Evolutionary conservation across 2,888 invertebrate genomes (phyloP), one percentile per base, ranked within the genome.

Genomic region (Melinaea marsaeus): DNA sequence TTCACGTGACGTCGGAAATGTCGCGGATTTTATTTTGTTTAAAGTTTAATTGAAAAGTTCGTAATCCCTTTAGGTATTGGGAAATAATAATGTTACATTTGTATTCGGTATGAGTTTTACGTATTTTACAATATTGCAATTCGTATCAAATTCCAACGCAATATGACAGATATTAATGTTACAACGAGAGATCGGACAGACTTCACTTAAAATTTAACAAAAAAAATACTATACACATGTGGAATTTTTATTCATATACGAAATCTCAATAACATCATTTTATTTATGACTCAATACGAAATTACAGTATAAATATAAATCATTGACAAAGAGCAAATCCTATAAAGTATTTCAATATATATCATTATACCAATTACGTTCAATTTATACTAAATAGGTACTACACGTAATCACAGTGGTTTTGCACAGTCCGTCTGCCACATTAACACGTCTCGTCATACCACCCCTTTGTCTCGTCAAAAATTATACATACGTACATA

Each of bases 381-480:
- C 51, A 48, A 59, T 48, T 37, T 51, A 37, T 35, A 51, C 7
- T 51, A 51, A 32, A 22, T 22, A 13, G 6, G 32, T 51, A 51
- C 32, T 66, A 56, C 42, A 58, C 48, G 59, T 61, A 67, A 66
- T 66, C 63, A 63, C 57, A 60, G 62, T 54, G 61, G 57, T 45
- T 33, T 64, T 67, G 61, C 66, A 65, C 63, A 59, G 56, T 66
- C 67, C 63, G 61, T 58, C 66, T 59, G 46, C 62, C 76, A 77
- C 79, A 85, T 85, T 83, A 81, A 78, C 87, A 85, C 86, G 83
- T 78, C 76, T 74, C 79, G 80, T 83, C 83, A 78, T 81, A 32
- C 32, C 76, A 76, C 74, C 85, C 80, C 71, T 82, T 84, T 82
- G 80, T 82, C 79, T 78, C 83, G 79, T 84, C 83, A 88, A 86